These are phyloP conservation scores for Uromys caudimaculatus DNA, from an alignment of 2,797 vertebrate species.

Conservation along the genomic window DNA sequence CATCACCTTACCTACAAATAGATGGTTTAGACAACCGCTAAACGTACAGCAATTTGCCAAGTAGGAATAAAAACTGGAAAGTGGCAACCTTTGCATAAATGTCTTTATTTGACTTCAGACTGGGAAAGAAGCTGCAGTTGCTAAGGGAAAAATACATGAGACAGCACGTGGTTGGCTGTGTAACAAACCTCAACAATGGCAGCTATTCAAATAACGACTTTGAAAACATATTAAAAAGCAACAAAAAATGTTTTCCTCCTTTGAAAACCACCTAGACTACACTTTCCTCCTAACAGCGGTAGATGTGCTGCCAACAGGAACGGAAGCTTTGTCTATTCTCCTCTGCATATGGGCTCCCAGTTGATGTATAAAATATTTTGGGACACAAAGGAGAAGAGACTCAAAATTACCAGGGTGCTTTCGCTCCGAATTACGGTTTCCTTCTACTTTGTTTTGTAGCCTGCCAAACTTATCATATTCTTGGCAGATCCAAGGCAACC, in stretches of 20 bases:
- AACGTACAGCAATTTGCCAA: constrained; percentile 48
- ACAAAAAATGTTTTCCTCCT: constrained; percentile 45
- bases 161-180: constrained; percentile 62
- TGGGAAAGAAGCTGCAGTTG: constrained; percentile 67
- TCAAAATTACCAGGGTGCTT: constrained; percentile 76
- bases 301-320: constrained; percentile 46
- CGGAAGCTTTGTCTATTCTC: constrained; percentile 70
- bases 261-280: constrained; percentile 77
- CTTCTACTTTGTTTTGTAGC: constrained; percentile 63
- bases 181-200: constrained; percentile 66
- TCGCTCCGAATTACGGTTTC: constrained; percentile 66
- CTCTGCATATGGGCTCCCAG: constrained; percentile 62
- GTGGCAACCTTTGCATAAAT: constrained; percentile 56
- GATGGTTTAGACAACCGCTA: constrained; percentile 24
- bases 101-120: constrained; percentile 69
- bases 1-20: constrained; percentile 39
- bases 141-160: constrained; percentile 71
- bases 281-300: constrained; percentile 63
- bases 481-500: constrained; percentile 64
- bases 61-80: constrained; percentile 50
- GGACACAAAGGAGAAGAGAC: constrained; percentile 68
- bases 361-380: constrained; percentile 73
- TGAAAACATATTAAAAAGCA: constrained; percentile 74
- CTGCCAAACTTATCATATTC: constrained; percentile 69
- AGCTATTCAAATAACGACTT: constrained; percentile 78